Base-by-base conservation (phyloP, 2,888 invertebrate genomes). In the Pollenia amentaria region DNA sequence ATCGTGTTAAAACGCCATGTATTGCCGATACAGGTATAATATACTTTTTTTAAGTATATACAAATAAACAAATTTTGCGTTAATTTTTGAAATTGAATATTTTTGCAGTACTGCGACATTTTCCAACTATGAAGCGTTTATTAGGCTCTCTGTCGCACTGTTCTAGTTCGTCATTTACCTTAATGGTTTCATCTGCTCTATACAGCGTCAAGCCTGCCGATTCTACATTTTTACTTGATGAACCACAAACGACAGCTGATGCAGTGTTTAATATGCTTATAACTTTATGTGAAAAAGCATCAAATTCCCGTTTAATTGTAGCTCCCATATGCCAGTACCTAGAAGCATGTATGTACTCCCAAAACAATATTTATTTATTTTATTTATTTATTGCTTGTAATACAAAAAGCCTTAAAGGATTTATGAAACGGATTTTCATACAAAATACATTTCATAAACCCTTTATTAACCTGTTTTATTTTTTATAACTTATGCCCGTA, bases 241-340 rank as follows among this genome's bases (percentile, higher is more conserved):
- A 96, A 89, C 96, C 96, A 10, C 95, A 96, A 42, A 96, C 97
- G 0, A 95, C 98, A 75, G 97, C 97, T 2, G 98, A 98, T 91
- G 97, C 97, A 21, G 96, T 98, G n/a, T 98, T 97, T 91, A 96
- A 97, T 93, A 94, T 98, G 88, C 94, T 98, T 76, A 95, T 96
- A 42, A 96, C 96, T 3, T 94, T 98, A 86, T 96, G 96, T n/a
- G 95, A 95, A 62, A 96, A 96, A 90, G 96, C 97, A 2, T 96
- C 97, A 9, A 95, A 96, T 90, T 96, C 97, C 3, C 95, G 95
- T 38, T 94, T 96, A 79, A 95, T 98, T 90, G 95, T 98, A 89
- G 95, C 96, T 88, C 97, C 97, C 0, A 94, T 98, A 53, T 95
- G 96, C 90, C 95, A 95, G 87, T 97, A 96, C 93, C 94, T 98